Conservation (phyloP, 1,140 invertebrate genomes). For the Macrobrachium rosenbergii region DNA sequence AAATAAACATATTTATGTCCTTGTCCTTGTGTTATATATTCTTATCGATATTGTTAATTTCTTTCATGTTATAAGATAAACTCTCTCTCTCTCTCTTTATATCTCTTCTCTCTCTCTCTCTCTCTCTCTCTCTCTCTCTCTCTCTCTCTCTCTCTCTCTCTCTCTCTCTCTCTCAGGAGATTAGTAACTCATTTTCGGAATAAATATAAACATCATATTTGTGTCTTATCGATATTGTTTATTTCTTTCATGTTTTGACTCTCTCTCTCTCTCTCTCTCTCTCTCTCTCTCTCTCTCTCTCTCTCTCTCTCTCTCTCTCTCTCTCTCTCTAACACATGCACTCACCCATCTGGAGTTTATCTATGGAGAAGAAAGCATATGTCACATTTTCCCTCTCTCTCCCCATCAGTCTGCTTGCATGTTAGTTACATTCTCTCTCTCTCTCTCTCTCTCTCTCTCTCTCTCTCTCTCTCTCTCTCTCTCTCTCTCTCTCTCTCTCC, state of each 20-base stretch:
- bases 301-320: not conserved
- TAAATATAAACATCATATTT: too few relatives aligned
- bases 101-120: not conserved
- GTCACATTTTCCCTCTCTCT: too few relatives aligned
- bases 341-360: not conserved
- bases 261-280: not conserved
- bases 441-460: too few relatives aligned
- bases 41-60: too few relatives aligned
- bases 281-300: not conserved
- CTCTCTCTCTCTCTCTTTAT: not conserved
- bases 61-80: too few relatives aligned
- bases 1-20: too few relatives aligned
- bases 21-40: too few relatives aligned
- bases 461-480: not conserved
- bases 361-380: too few relatives aligned
- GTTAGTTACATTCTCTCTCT: too few relatives aligned
- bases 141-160: constrained; percentile 21
- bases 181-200: not conserved
- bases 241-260: too few relatives aligned
- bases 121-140: not conserved
- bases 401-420: too few relatives aligned
- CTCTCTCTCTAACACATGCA: not conserved
- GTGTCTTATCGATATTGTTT: too few relatives aligned
- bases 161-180: not conserved
- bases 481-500: not conserved